Evolutionary conservation across 2,888 invertebrate species (phyloP).

Genomic region (Microchrysa polita): DNA sequence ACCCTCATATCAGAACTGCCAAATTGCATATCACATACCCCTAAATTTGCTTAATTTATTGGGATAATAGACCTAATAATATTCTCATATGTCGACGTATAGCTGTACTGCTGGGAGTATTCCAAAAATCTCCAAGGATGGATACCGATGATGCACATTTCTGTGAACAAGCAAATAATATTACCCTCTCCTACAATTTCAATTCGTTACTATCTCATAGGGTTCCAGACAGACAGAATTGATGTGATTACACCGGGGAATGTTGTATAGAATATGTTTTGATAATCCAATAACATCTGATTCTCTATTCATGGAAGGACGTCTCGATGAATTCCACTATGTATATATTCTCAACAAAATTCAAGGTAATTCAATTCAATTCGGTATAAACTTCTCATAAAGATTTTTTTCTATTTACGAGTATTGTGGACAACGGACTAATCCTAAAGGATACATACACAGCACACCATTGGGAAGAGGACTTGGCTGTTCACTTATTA

Average conservation of each 20-base stretch:
- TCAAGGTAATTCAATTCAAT: slow-evolving; percentile 48
- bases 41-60: too few relatives aligned
- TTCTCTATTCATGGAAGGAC: slow-evolving; percentile 34
- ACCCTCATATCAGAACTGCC: too few relatives aligned
- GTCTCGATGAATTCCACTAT: background rate
- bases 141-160: too few relatives aligned
- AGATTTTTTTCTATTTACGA: slow-evolving; percentile 44
- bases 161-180: too few relatives aligned
- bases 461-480: background rate
- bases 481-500: slow-evolving; percentile 36
- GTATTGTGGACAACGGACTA: slow-evolving; percentile 25
- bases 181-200: too few relatives aligned
- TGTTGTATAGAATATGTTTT: background rate
- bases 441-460: background rate
- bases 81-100: too few relatives aligned
- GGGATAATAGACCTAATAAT: too few relatives aligned
- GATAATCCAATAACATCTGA: slow-evolving; percentile 16
- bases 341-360: slow-evolving; percentile 17
- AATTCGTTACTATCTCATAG: too few relatives aligned
- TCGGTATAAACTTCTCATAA: slow-evolving; percentile 44
- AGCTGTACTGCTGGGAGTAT: too few relatives aligned
- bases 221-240: background rate
- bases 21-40: too few relatives aligned
- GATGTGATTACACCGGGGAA: slow-evolving; percentile 25
- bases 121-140: too few relatives aligned